Evolutionary conservation across 2,888 invertebrate species (phyloP), one percentile per base, ranked within the genome.

Genomic region (Netelia fuscicornis): DNA sequence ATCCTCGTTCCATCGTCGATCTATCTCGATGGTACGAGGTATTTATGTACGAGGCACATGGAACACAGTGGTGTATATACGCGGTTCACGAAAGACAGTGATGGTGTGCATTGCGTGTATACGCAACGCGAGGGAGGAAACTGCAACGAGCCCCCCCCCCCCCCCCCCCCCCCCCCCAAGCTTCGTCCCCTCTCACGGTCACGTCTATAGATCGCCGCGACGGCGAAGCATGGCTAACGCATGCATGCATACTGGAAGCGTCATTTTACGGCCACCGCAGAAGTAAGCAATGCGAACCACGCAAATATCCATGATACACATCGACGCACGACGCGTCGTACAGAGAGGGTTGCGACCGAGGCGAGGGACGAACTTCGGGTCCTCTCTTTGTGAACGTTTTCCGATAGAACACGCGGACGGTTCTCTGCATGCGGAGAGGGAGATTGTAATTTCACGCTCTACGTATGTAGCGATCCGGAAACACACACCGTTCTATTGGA

Each of bases 261-360:
- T 91, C 92, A 90, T 92, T 92, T 92, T 89, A 91, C 89, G 90
- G 89, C 89, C 90, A 89, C 87, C 88, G 87, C 89, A 89, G 87
- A 89, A 86, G 75, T 25, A 64, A 83, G 87, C 83, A 83, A 80
- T 17, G 10, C 70, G 11, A 58, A 25, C 60, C 64, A 62, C 48
- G 11, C 44, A 23, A 10, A 65, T 54, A 75, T 25, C 68, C 60
- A 30, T 52, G 23, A 30, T 20, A 67, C 60, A n/a, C 62, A 81
- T 30, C 70, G 54, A 70, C 70, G 3, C 1, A 48, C 84, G 75
- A 79, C 71, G 67, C 76, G 20, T 48, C 13, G 13, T 10, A 48
- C 2, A 48, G 48, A 48, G 48, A 48, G 48, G 23, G 44, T 68
- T 37, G 37, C 30, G 37, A 30, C 20, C 37, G 48, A 62, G n/a